These are phyloP conservation scores for Criorhina ranunculi DNA, from an alignment of 2,888 invertebrate species.

Conservation along the genomic window DNA sequence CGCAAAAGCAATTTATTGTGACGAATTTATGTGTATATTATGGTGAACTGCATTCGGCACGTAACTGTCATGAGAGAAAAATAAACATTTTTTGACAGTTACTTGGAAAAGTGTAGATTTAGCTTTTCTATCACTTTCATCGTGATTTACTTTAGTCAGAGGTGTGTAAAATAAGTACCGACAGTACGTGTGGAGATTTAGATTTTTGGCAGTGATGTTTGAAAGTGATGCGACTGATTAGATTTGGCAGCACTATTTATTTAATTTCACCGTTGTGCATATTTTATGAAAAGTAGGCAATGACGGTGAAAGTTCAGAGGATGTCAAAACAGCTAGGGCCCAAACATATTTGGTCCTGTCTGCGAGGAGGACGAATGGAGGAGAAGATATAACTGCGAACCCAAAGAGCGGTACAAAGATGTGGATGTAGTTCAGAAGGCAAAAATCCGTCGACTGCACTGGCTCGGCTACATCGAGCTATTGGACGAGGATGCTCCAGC, in stretches of 20 bases:
- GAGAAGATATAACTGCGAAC: too few relatives aligned
- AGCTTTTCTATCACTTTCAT: constrained; percentile 22
- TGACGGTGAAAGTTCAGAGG: not conserved
- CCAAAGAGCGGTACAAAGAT: too few relatives aligned
- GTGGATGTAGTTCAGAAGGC: too few relatives aligned
- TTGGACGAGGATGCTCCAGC: too few relatives aligned
- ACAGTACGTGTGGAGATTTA: constrained; percentile 4
- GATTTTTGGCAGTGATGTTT: constrained; percentile 20
- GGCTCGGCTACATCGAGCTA: too few relatives aligned
- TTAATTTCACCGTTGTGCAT: not conserved
- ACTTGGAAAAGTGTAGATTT: not conserved
- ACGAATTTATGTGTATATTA: constrained; percentile 9
- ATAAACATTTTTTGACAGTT: not conserved
- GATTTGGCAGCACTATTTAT: constrained; percentile 5
- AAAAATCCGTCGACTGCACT: too few relatives aligned
- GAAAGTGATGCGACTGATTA: not conserved
- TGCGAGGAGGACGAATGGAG: too few relatives aligned
- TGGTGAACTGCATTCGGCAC: constrained; percentile 8
- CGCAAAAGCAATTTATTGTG: constrained; percentile 26
- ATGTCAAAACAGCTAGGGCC: too few relatives aligned
- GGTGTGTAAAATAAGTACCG: not conserved
- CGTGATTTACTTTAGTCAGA: not conserved
- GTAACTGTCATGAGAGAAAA: constrained; percentile 3
- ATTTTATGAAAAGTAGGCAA: not conserved
- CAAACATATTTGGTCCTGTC: too few relatives aligned